Conservation (phyloP, 2,797 vertebrate genomes). For the Bovichtus diacanthus region DNA sequence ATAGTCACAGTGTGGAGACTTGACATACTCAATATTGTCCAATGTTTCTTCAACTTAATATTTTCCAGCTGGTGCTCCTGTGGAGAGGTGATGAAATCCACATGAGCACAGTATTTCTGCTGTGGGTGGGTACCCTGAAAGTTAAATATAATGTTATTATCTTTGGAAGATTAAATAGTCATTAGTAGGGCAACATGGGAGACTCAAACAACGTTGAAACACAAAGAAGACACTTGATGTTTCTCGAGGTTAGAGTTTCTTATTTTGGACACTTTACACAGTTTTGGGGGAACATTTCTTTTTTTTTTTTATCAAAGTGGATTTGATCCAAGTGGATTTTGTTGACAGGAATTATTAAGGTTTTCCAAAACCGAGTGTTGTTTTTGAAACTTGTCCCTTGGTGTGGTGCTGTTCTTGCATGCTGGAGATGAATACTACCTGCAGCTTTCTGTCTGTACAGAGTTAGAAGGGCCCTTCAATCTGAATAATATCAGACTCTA, state of each 20-base stretch:
- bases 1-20: constrained; percentile 15
- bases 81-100: constrained; percentile 38
- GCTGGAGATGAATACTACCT: neutral
- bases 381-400: neutral
- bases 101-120: constrained; percentile 8
- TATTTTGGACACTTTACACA: constrained; percentile 11
- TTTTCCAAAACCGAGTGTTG: neutral
- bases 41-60: constrained; percentile 21
- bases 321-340: neutral
- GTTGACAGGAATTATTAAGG: neutral
- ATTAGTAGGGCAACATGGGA: constrained; percentile 1
- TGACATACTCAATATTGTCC: constrained; percentile 15
- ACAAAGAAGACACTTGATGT: constrained; percentile 14
- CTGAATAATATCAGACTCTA: neutral
- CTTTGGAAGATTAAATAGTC: constrained; percentile 36
- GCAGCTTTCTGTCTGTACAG: neutral
- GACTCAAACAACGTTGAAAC: constrained; percentile 15
- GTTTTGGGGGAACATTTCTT: neutral
- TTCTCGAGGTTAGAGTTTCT: constrained; percentile 21
- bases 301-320: too few species aligned
- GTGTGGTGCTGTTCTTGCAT: neutral
- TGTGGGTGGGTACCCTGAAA: constrained; percentile 32
- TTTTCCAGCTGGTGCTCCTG: constrained; percentile 48
- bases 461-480: neutral
- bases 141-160: constrained; percentile 39